A percentile compares a stretch with the other conserved stretches of the same genome.
Evolutionary conservation across 2,888 invertebrate genomes (phyloP).

Genomic region (Clanis bilineata): DNA sequence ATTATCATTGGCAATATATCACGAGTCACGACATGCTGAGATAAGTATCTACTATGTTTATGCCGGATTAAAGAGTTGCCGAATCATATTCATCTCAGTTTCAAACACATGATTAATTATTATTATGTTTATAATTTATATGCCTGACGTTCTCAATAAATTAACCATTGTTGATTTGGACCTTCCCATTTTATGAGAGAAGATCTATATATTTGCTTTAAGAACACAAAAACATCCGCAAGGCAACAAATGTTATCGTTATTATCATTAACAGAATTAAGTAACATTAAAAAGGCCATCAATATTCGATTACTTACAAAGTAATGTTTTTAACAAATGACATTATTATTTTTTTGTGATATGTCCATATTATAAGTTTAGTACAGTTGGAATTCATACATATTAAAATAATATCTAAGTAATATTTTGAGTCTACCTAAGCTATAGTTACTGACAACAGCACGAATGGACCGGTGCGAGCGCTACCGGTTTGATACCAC

Average conservation of each 20-base stretch:
- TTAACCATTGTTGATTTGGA: neutral
- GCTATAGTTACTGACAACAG: too few species aligned
- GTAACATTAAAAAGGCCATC: constrained; percentile 39
- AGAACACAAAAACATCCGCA: constrained; percentile 53
- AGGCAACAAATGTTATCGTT: constrained; percentile 55
- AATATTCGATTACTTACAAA: constrained; percentile 25
- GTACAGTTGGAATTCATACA: too few species aligned
- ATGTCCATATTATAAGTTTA: too few species aligned
- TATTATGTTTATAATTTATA: neutral
- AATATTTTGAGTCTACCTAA: too few species aligned
- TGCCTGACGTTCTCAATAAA: neutral
- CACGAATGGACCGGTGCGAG: too few species aligned
- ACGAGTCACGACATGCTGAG: too few species aligned
- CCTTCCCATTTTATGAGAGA: constrained; percentile 5
- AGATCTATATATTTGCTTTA: constrained; percentile 16
- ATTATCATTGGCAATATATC: too few species aligned
- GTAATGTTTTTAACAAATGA: constrained; percentile 20
- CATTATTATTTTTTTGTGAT: constrained; percentile 7
- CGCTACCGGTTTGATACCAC: too few species aligned
- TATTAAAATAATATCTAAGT: too few species aligned
- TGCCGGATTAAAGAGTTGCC: too few species aligned
- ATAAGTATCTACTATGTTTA: too few species aligned
- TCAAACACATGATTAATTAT: neutral
- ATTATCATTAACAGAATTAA: constrained; percentile 29
- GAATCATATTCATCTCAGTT: neutral